Evolutionary conservation across 2,113 vertebrate species (phyloP).

Genomic region (Nansenia antarctica): DNA sequence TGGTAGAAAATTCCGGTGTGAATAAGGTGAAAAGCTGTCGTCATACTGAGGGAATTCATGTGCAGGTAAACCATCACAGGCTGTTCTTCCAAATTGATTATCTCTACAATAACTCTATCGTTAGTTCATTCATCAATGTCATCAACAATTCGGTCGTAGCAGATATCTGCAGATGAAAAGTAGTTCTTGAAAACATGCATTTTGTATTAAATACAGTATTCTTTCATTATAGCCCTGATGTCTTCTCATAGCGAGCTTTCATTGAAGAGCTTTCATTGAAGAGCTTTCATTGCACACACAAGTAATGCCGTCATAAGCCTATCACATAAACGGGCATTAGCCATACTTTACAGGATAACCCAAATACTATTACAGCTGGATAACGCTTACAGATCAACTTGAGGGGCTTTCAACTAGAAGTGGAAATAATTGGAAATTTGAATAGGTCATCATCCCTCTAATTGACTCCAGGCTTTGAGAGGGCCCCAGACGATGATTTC

Average conservation of each 20-base stretch:
- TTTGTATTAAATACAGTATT: neutral
- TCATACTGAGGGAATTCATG: no score
- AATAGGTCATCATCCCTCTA: conserved; percentile 49
- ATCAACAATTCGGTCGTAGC: no score
- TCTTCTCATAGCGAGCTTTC: neutral
- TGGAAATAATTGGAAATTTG: conserved; percentile 44
- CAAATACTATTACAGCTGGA: conserved; percentile 30
- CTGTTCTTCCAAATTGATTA: no score
- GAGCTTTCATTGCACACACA: neutral
- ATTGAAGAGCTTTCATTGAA: neutral
- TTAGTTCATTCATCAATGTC: no score
- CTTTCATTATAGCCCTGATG: neutral
- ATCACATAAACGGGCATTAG: conserved; percentile 28
- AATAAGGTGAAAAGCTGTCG: no score
- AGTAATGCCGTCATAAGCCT: neutral
- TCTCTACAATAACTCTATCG: no score
- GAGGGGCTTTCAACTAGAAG: conserved; percentile 44
- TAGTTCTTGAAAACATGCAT: no score
- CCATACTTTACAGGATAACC: conserved; percentile 28
- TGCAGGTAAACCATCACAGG: no score
- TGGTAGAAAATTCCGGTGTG: no score
- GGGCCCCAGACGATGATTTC: conserved; percentile 30
- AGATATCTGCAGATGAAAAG: no score
- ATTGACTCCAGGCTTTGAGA: conserved; percentile 53
- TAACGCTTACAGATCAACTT: conserved; percentile 32